Base-by-base conservation (phyloP, 2,888 invertebrate species). In the Venusia cambrica region DNA sequence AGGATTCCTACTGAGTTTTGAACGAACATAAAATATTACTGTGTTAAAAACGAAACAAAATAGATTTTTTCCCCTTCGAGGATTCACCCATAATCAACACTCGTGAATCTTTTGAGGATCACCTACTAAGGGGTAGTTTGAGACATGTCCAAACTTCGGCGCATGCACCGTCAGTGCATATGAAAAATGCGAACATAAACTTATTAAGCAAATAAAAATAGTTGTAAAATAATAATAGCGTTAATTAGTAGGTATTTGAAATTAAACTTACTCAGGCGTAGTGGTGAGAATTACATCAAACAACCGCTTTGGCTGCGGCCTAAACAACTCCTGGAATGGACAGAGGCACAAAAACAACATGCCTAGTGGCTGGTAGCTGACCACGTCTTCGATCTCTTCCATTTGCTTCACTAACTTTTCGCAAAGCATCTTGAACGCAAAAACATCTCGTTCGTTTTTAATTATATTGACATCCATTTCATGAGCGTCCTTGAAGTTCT, bases 251-350 rank as follows among this genome's bases (percentile, higher is more conserved):
- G n/a, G n/a, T n/a, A n/a, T n/a, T n/a, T n/a, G n/a, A n/a, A n/a
- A n/a, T n/a, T n/a, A n/a, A n/a, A 73, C 87, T 85, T 78, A 93
- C 92, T 89, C 88, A 1, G 94, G 93, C 45, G 94, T 88, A 13
- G 90, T 87, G 12, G 75, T 68, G 34, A 90, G 84, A 2, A 94
- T 74, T 4, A 93, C 90, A 27, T 89, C 89, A 30, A 94, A 89
- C 22, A 96, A 85, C 22, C 91, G 77, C 15, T 88, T 87, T 1
- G 95, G 94, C 30, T 93, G 92, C 0, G 94, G 93, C 12, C 92
- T 84, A 13, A 93, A 91, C 15, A 90, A 77, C 30, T 90, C 89
- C 69, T 94, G 94, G 66, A 96, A 93, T 12, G 91, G 91, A 9
- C 79, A 76, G 29, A 94, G 85, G 35, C 92, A 91, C 12, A 97